Conservation (phyloP, 2,888 invertebrate genomes). For the Lepidonotus clava region DNA sequence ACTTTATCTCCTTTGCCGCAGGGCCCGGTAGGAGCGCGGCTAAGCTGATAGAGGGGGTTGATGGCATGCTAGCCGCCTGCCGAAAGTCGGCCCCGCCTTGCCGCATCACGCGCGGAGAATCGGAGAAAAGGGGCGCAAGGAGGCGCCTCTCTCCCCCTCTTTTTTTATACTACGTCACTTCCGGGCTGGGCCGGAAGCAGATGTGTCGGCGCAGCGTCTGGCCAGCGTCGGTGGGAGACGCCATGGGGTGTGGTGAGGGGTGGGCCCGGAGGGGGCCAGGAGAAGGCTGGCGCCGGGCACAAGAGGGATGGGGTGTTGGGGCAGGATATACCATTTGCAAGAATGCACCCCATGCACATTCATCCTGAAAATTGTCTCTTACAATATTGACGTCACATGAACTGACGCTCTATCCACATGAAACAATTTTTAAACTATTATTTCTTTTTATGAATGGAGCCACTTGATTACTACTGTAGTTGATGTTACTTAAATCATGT, state of each 20-base stretch:
- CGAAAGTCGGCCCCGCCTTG: slow-evolving; percentile 7
- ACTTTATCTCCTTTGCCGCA: slow-evolving; percentile 46
- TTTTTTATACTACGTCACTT: slow-evolving; percentile 6
- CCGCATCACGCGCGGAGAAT: slow-evolving; percentile 48
- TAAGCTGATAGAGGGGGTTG: slow-evolving; percentile 36
- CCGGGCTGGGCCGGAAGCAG: slow-evolving; percentile 25
- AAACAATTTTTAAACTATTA: too few relatives aligned
- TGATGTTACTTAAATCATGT: too few relatives aligned
- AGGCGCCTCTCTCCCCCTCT: slow-evolving; percentile 16
- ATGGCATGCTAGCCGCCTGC: slow-evolving; percentile 20
- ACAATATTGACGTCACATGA: too few relatives aligned
- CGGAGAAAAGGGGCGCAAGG: slow-evolving; percentile 37
- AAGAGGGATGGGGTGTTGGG: background rate
- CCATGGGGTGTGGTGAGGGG: background rate
- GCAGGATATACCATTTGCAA: too few relatives aligned
- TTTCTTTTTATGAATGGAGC: too few relatives aligned
- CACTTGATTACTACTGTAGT: too few relatives aligned
- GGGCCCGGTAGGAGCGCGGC: background rate
- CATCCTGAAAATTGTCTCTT: too few relatives aligned
- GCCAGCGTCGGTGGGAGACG: background rate
- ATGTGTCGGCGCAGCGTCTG: background rate
- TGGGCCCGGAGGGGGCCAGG: background rate
- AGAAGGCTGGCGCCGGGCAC: background rate
- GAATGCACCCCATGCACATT: too few relatives aligned
- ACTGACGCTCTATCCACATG: too few relatives aligned